These are phyloP conservation scores for Episyrphus balteatus DNA, from an alignment of 1,140 invertebrate species.

Conservation along the genomic window DNA sequence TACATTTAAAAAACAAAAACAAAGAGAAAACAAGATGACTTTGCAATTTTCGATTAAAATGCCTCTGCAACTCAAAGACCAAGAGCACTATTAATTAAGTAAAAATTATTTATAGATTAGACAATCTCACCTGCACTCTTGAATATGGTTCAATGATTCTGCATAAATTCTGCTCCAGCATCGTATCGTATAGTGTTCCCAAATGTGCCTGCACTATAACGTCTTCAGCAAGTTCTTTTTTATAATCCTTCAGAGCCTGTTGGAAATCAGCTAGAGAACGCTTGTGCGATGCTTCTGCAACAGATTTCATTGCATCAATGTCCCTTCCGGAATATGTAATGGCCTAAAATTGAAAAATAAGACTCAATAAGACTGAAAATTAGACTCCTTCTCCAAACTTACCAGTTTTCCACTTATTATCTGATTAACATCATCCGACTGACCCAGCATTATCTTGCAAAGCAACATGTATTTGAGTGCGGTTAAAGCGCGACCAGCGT, in stretches of 20 bases:
- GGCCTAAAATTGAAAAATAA: constrained; percentile 39
- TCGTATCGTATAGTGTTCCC: constrained; percentile 92
- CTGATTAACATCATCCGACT: constrained; percentile 89
- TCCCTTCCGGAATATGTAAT: constrained; percentile 92
- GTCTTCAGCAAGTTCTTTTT: constrained; percentile 88
- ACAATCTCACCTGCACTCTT: constrained; percentile 71
- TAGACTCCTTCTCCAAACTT: constrained; percentile 5
- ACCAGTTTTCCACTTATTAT: constrained; percentile 90
- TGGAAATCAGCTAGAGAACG: constrained; percentile 95
- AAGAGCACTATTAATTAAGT: neutral
- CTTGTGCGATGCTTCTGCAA: constrained; percentile 92
- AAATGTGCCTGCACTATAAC: constrained; percentile 93
- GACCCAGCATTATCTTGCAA: constrained; percentile 96
- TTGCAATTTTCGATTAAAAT: too few relatives aligned
- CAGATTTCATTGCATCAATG: constrained; percentile 95
- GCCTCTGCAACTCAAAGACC: neutral
- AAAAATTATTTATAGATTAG: neutral
- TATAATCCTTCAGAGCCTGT: constrained; percentile 72
- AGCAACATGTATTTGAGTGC: constrained; percentile 98
- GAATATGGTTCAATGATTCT: constrained; percentile 98
- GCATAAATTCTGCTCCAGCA: constrained; percentile 98
- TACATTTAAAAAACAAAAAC: too few relatives aligned
- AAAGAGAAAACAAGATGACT: too few relatives aligned
- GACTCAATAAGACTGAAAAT: neutral
- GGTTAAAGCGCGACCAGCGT: constrained; percentile 80